A percentile compares a stretch with the other conserved stretches of the same genome.
These are phyloP conservation scores for Phyllopteryx taeniolatus DNA, from an alignment of 2,113 vertebrate genomes.

Conservation along the genomic window DNA sequence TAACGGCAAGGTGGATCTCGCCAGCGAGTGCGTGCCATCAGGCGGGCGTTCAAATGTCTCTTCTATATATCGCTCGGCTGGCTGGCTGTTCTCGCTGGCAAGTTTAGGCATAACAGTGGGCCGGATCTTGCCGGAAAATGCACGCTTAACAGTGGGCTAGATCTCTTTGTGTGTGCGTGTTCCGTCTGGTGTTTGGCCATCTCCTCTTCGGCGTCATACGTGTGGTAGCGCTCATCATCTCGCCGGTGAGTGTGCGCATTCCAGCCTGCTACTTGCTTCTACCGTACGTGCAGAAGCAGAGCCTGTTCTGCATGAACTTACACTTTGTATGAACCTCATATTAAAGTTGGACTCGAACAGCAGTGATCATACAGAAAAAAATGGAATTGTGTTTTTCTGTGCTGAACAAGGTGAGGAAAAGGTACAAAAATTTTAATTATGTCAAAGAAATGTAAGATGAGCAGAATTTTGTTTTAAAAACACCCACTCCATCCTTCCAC, in stretches of 20 bases:
- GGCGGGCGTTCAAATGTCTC: too few relatives aligned
- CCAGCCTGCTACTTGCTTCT: too few relatives aligned
- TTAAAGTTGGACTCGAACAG: neutral
- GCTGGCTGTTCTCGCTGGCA: too few relatives aligned
- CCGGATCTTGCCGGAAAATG: neutral
- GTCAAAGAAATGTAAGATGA: constrained; percentile 32
- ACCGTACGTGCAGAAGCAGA: neutral
- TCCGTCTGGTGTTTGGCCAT: too few relatives aligned
- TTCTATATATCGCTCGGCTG: too few relatives aligned
- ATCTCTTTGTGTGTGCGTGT: too few relatives aligned
- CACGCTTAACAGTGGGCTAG: neutral
- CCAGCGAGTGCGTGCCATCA: neutral
- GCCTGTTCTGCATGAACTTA: neutral
- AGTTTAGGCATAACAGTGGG: too few relatives aligned
- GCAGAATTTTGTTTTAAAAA: constrained; percentile 18
- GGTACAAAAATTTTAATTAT: constrained; percentile 23
- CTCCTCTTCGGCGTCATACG: too few relatives aligned
- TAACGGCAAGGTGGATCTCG: neutral
- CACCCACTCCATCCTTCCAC: constrained; percentile 24
- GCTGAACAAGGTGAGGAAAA: neutral
- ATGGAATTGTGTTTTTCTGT: neutral
- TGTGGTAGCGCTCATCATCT: too few relatives aligned
- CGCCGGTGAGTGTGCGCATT: too few relatives aligned
- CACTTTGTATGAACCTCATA: neutral
- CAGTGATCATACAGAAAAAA: neutral